These are phyloP conservation scores for Cyprinus carpio DNA, from an alignment of 2,113 vertebrate genomes.

Conservation along the genomic window DNA sequence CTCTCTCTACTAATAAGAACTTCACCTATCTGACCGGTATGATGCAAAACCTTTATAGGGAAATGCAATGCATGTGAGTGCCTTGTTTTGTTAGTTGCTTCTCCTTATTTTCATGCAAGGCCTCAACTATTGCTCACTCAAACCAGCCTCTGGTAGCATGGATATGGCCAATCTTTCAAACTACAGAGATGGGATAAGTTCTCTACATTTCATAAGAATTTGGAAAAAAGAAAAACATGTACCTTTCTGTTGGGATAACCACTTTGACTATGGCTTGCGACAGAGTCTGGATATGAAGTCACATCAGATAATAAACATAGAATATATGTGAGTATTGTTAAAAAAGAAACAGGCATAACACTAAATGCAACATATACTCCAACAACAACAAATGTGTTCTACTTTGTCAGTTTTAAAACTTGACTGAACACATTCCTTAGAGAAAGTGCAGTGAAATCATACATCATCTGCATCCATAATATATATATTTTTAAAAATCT, in stretches of 20 bases:
- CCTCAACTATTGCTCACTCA: conserved; percentile 94
- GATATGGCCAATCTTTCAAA: conserved; percentile 74
- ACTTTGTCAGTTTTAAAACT: conserved; percentile 83
- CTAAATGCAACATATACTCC: conserved; percentile 96
- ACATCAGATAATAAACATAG: conserved; percentile 99
- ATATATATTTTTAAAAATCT: conserved; percentile 3
- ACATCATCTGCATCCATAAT: conserved; percentile 20
- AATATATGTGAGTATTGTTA: conserved; percentile 99
- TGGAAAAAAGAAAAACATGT: conserved; percentile 99
- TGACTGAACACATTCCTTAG: conserved; percentile 49
- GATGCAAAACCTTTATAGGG: background rate
- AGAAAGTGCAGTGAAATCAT: conserved; percentile 25
- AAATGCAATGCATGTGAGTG: conserved; percentile 53
- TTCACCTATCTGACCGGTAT: background rate
- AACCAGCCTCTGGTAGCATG: conserved; percentile 83
- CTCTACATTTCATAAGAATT: conserved; percentile 97
- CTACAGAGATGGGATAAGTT: conserved; percentile 89
- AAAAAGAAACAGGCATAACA: conserved; percentile 99
- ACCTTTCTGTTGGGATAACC: conserved; percentile 99
- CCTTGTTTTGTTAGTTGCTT: conserved; percentile 17
- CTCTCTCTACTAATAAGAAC: background rate
- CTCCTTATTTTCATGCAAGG: conserved; percentile 53
- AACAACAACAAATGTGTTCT: conserved; percentile 76
- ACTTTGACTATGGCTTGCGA: conserved; percentile 99
- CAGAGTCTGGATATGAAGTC: conserved; percentile 99